Conservation (phyloP, 1,140 invertebrate genomes). For the Musca domestica region DNA sequence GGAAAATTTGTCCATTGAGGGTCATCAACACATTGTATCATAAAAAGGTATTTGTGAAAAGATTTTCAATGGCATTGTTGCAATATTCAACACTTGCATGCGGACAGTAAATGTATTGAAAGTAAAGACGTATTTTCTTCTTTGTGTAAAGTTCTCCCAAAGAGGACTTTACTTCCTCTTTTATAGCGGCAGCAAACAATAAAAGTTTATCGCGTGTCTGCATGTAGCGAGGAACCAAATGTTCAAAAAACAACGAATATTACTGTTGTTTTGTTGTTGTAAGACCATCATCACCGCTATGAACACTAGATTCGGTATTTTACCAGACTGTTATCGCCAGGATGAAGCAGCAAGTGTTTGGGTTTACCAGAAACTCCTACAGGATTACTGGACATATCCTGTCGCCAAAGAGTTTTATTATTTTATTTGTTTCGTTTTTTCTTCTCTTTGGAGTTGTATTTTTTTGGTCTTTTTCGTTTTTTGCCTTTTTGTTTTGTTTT, state of each 20-base stretch:
- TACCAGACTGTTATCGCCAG: not conserved
- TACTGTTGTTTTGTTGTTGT: no score
- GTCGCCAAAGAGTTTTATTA: slow-evolving; percentile 5
- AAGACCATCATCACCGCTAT: no score
- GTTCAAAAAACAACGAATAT: no score
- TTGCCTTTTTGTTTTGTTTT: not conserved
- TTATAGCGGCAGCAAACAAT: not conserved
- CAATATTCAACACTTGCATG: no score
- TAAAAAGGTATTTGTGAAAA: no score
- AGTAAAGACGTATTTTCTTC: not conserved
- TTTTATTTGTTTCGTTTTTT: not conserved
- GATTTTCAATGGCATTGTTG: no score
- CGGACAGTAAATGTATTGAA: slow-evolving; percentile 1
- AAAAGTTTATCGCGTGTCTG: slow-evolving; percentile 13
- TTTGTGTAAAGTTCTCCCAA: not conserved
- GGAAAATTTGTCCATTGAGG: no score
- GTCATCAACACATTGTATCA: no score
- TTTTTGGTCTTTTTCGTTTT: no score
- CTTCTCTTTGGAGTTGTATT: not conserved
- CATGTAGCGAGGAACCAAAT: no score
- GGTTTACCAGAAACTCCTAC: not conserved
- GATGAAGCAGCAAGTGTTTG: not conserved
- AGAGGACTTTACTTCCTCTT: not conserved
- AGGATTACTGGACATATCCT: slow-evolving; percentile 17
- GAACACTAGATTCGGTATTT: no score